These are phyloP conservation scores for Drosophila orena DNA, from an alignment of 1,140 invertebrate genomes.

Conservation along the genomic window DNA sequence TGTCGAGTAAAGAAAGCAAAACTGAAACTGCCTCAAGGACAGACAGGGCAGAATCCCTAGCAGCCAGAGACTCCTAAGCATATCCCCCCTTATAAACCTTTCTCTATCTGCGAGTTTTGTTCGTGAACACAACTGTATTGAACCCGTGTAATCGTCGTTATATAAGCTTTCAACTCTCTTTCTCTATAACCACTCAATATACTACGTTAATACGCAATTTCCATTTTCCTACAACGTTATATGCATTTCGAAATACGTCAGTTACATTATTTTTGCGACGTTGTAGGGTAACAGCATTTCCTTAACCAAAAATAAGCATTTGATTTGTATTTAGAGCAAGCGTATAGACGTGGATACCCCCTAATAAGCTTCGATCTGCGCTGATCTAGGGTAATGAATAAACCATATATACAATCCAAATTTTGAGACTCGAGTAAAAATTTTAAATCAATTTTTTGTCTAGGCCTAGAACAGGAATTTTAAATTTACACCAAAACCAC, in stretches of 20 bases:
- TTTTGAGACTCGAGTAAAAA: slow-evolving; percentile 63
- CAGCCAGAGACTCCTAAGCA: slow-evolving; percentile 16
- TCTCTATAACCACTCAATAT: slow-evolving; percentile 6
- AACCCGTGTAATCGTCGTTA: slow-evolving; percentile 11
- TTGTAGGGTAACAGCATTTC: neutral
- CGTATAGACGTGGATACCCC: neutral
- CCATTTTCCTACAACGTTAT: neutral
- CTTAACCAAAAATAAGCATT: slow-evolving; percentile 2
- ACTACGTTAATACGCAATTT: neutral
- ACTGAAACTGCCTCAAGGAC: slow-evolving; percentile 55
- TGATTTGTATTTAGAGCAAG: slow-evolving; percentile 13
- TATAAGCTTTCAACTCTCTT: slow-evolving; percentile 1
- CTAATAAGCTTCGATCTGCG: slow-evolving; percentile 13
- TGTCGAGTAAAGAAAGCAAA: slow-evolving; percentile 8
- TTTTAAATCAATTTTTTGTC: slow-evolving; percentile 40
- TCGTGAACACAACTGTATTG: neutral
- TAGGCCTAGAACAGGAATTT: slow-evolving; percentile 37
- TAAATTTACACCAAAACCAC: slow-evolving; percentile 16
- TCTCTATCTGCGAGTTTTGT: neutral
- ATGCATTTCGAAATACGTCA: slow-evolving; percentile 7
- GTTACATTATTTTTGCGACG: neutral
- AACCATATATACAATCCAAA: slow-evolving; percentile 65
- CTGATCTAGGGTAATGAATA: slow-evolving; percentile 15
- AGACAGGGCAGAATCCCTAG: slow-evolving; percentile 11
- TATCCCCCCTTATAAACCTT: slow-evolving; percentile 9